phyloP scores from a whole-genome alignment of 2,888 invertebrate genomes.

The Nycteola revayana region DNA sequence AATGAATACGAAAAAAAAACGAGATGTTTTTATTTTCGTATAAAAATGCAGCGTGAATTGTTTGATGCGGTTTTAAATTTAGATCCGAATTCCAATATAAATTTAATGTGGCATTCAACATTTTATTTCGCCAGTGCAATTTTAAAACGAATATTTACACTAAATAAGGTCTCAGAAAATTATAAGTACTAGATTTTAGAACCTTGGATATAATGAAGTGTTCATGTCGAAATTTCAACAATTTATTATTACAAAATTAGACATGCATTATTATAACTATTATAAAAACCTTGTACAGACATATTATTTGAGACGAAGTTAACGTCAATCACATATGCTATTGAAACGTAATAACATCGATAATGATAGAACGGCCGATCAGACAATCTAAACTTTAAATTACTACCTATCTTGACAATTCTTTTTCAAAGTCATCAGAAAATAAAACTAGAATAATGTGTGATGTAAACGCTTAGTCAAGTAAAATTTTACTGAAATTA shows the following conservation, averaged over 20 bases:
- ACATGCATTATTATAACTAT: conserved; percentile 20
- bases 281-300: conserved; percentile 24
- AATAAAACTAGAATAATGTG: too few species aligned
- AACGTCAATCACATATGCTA: conserved; percentile 13
- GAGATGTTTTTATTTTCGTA: too few species aligned
- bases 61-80: too few species aligned
- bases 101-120: too few species aligned
- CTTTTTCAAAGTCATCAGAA: too few species aligned
- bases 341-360: conserved; percentile 11
- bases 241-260: conserved; percentile 22
- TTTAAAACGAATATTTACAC: neutral
- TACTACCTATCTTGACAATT: conserved; percentile 9
- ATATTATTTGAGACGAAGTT: conserved; percentile 15
- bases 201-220: conserved; percentile 22
- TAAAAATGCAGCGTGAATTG: too few species aligned
- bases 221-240: conserved; percentile 23
- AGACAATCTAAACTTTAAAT: conserved; percentile 15
- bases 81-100: too few species aligned
- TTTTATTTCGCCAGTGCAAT: too few species aligned
- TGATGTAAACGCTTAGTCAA: too few species aligned
- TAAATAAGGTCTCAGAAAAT: neutral
- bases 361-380: conserved; percentile 1
- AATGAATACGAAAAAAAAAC: too few species aligned
- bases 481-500: too few species aligned
- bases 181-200: conserved; percentile 11